Percentiles rank a stretch among this genome's conserved stretches.
These are phyloP conservation scores for Jaculus jaculus DNA, from an alignment of 2,113 vertebrate genomes.

Conservation along the genomic window DNA sequence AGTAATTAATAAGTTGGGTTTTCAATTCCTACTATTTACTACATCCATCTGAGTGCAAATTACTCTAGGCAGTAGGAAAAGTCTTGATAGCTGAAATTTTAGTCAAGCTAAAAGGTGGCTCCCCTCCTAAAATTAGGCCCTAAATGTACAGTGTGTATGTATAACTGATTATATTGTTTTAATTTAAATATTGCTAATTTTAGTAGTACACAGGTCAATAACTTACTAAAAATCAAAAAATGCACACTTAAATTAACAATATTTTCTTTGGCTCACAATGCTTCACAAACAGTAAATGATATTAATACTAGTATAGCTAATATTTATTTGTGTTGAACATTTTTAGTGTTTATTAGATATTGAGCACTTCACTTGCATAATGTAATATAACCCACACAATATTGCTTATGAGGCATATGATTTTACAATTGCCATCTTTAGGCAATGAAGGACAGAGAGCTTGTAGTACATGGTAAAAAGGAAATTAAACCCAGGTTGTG, in stretches of 20 bases:
- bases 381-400: not conserved
- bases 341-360: slow-evolving; percentile 43
- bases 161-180: not conserved
- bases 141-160: not conserved
- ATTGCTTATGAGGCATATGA: not conserved
- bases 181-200: not conserved
- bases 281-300: slow-evolving; percentile 2
- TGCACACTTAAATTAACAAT: slow-evolving; percentile 16
- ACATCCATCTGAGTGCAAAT: not conserved
- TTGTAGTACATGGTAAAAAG: not conserved
- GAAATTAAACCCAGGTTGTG: not conserved
- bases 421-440: too few relatives aligned
- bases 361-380: not conserved
- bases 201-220: not conserved
- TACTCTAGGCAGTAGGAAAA: too few relatives aligned
- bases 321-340: slow-evolving; percentile 27
- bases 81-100: not conserved
- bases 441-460: too few relatives aligned
- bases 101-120: not conserved
- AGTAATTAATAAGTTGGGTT: not conserved
- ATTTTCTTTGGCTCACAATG: slow-evolving; percentile 24
- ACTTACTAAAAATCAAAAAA: not conserved
- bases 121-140: not conserved
- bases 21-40: not conserved
- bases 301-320: slow-evolving; percentile 15